Conservation (phyloP, 2,888 invertebrate species). For the Brachyopa scutellaris region DNA sequence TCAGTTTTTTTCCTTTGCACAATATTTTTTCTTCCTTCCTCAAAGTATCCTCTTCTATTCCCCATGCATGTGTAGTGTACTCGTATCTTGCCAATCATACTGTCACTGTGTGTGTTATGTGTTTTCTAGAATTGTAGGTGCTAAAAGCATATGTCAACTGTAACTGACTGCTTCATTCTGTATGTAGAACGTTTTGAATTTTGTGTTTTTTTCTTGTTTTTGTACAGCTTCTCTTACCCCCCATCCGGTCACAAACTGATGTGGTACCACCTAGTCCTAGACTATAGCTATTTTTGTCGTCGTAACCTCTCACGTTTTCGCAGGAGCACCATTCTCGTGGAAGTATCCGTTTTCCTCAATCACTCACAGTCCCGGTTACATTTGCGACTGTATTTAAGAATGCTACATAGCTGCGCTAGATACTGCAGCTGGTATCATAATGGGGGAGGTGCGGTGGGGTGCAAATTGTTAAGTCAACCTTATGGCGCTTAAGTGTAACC, state of each 20-base stretch:
- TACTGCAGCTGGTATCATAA: not conserved
- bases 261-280: too few species aligned
- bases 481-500: slow-evolving; percentile 68
- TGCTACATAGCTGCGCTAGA: not conserved
- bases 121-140: slow-evolving; percentile 32
- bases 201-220: not conserved
- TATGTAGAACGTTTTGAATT: slow-evolving; percentile 37
- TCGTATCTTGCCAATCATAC: slow-evolving; percentile 16
- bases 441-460: not conserved
- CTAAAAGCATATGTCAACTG: slow-evolving; percentile 50
- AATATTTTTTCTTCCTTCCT: too few species aligned
- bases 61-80: not conserved
- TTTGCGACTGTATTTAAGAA: slow-evolving; percentile 41
- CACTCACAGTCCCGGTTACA: slow-evolving; percentile 8
- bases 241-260: not conserved
- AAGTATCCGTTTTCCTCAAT: slow-evolving; percentile 32
- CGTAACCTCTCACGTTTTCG: slow-evolving; percentile 54
- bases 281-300: slow-evolving; percentile 18
- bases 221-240: not conserved
- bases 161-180: slow-evolving; percentile 48
- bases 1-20: too few species aligned
- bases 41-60: too few species aligned
- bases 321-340: too few species aligned
- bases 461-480: slow-evolving; percentile 71
- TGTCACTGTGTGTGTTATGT: slow-evolving; percentile 24